Evolutionary conservation across 64 coral and sea anemone species (phyloP), one percentile per base, ranked within the genome.

Genomic region (Orbicella faveolata): DNA sequence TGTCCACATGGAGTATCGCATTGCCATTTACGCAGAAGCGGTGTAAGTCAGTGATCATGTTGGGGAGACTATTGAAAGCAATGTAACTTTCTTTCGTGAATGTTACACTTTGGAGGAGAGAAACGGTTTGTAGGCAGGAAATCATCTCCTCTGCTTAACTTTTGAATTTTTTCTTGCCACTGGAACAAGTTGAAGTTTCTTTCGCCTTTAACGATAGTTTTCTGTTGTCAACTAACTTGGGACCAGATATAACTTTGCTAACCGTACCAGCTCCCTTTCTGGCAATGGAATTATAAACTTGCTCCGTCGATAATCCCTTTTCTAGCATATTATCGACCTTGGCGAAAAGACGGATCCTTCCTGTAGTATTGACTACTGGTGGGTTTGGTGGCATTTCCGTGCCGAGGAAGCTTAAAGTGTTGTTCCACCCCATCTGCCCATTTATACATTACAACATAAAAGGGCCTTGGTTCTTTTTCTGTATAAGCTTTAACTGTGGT

Each of bases 261-360:
- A 93, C 69, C 62, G 92, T 93, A 34, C 52, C 77, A 48, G 72
- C 53, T 78, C 34, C 74, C 35, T 11, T 75, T 67, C 88, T 20
- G 61, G 73, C 33, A 87, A 93, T 89, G 73, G 88, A 70, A 65
- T 61, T 89, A 77, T 89, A 93, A 75, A 83, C 74, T 68, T 93
- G 88, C 52, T 93, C 86, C n/a, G 92, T 93, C 76, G 86, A 76
- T 78, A 89, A 35, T 61, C 92, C 92, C 81, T 89, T 53, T 33
- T 76, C 78, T 59, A 93, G 75, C 87, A 93, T 0, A 25, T 82
- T 93, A 36, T 84, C 92, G 75, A 89, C 74, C 37, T 80, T 34
- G 33, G 36, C 57, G 67, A 93, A 89, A 89, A 93, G 76, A 65
- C 67, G 79, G 87, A 19, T 89, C 92, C 66, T 93, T 93, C 26